Evolutionary conservation across 2,888 invertebrate species (phyloP), one percentile per base, ranked within the genome.

Genomic region (Cordilura impudica): DNA sequence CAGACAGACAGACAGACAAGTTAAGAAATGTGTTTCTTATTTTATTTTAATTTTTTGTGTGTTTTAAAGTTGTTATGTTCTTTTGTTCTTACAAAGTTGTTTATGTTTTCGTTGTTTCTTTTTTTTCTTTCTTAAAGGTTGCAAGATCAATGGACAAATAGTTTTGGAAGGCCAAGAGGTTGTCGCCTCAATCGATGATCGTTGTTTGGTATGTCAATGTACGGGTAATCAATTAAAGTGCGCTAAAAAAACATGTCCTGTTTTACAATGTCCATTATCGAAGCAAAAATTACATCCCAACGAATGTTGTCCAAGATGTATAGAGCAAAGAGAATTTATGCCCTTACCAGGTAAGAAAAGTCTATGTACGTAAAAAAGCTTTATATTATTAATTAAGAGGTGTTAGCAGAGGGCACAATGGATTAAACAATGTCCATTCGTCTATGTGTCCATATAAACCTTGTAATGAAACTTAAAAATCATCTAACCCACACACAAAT

Each of bases 201-300:
- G 96, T 2, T 97, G 97, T 86, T 91, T 97, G 78, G 95, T 95
- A 69, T 97, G 97, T 85, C 93, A 94, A 49, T 97, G 97, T 88
- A 92, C 93, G 83, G 92, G 91, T 83, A 93, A 93, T 12, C 91
- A 92, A 66, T 90, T 97, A 83, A 94, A 94, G 14, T 97, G 97
- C 87, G 92, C 94, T 47, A 97, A 97, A 87, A 93, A 93, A 77
- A 96, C 96, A 0, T 98, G 98, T 85, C 96, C 97, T 0, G 96
- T 97, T 6, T 91, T 98, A 35, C 96, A 96, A 82, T 98, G 98
- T 87, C 93, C 94, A 5, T 89, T 90, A 0, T 91, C 92, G 10
- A 93, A 93, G 82, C 95, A 96, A 85, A 91, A 92, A 75, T 93
- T 93, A 67, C 93, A 93, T 26, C 92, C 93, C 0, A 96, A 95